Percentiles rank a stretch among this genome's conserved stretches.
Evolutionary conservation across 2,113 vertebrate genomes (phyloP).

Genomic region (Microcebus griseorufus): DNA sequence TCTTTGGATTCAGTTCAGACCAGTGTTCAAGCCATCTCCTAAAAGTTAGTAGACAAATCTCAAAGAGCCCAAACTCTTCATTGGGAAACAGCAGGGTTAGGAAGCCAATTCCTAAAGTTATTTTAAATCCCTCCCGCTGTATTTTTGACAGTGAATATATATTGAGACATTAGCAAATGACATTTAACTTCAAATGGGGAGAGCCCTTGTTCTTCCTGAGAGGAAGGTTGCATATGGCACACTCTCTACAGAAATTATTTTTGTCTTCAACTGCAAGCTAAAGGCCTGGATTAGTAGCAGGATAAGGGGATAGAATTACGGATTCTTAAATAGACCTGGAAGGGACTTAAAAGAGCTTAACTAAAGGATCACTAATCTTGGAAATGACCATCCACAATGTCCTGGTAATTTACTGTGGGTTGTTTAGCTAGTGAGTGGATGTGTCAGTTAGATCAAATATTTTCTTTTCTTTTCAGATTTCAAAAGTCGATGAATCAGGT

Average conservation of each 20-base stretch:
- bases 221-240: background rate
- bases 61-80: background rate
- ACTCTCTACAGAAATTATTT: conserved; percentile 52
- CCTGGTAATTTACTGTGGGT: background rate
- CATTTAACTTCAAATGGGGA: background rate
- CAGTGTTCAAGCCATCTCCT: background rate
- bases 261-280: background rate
- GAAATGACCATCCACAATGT: conserved; percentile 13
- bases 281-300: conserved; percentile 52
- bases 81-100: background rate
- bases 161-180: background rate
- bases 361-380: conserved; percentile 17
- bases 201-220: background rate
- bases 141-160: background rate
- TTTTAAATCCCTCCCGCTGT: background rate
- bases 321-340: conserved; percentile 70
- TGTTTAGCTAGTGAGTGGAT: background rate
- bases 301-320: conserved; percentile 54
- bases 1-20: background rate
- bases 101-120: background rate
- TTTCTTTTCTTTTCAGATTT: background rate
- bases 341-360: conserved; percentile 34
- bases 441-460: background rate
- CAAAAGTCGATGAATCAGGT: background rate
- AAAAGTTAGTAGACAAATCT: background rate